phyloP scores from a whole-genome alignment of 2,113 vertebrate species.

The Pomatorhinus ruficollis region DNA sequence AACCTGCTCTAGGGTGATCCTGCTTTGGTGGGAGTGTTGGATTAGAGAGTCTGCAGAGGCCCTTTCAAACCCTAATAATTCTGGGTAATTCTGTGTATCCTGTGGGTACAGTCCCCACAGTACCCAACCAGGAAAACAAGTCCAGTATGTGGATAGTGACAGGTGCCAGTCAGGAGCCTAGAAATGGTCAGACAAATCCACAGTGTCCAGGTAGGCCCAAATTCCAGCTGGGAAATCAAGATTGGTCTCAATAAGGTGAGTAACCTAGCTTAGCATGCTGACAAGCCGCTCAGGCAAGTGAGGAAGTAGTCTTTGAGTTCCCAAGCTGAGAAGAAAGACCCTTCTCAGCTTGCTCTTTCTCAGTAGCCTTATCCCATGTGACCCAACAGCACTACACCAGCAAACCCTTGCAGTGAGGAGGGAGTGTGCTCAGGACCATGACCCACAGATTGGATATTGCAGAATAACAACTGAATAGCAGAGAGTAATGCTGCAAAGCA shows the following conservation, averaged over 20 bases:
- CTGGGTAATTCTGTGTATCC: not conserved
- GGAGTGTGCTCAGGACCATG: rapidly evolving
- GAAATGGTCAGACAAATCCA: not conserved
- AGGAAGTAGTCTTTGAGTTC: not conserved
- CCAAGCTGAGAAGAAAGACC: rapidly evolving
- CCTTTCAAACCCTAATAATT: not conserved
- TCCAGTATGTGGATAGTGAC: not conserved
- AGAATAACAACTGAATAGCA: not conserved
- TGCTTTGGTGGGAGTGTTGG: not conserved
- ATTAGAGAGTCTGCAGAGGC: not conserved
- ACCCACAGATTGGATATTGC: not conserved
- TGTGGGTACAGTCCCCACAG: not conserved
- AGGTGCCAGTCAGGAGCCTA: not conserved
- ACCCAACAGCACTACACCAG: not conserved
- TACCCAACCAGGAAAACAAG: not conserved
- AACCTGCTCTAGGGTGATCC: not conserved
- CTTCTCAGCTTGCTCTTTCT: not conserved
- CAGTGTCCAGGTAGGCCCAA: not conserved
- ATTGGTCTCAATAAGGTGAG: rapidly evolving
- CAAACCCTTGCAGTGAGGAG: rapidly evolving
- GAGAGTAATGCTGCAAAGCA: not conserved
- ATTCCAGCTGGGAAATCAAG: not conserved
- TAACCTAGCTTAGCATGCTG: not conserved
- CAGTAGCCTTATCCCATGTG: not conserved
- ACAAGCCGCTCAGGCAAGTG: not conserved